phyloP scores from a whole-genome alignment of 2,113 vertebrate genomes.

The Ceyx melanurus region DNA sequence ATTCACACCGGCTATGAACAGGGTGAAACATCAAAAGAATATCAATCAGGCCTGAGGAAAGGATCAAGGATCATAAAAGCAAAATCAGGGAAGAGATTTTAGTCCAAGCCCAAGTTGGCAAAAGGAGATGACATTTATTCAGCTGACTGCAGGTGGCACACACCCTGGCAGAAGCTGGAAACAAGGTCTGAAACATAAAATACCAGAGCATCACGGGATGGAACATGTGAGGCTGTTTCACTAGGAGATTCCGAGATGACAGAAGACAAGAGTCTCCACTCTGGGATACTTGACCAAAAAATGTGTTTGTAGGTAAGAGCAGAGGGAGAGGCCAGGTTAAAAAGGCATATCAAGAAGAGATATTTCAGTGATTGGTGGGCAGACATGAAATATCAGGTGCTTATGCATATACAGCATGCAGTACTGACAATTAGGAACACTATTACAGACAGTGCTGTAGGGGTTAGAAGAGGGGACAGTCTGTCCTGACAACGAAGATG shows the following conservation, averaged over 20 bases:
- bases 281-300: not conserved
- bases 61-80: not conserved
- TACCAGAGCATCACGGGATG: not conserved
- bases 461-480: not conserved
- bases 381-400: not conserved
- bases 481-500: not conserved
- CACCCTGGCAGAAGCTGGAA: not conserved
- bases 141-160: not conserved
- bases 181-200: not conserved
- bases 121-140: not conserved
- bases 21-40: not conserved
- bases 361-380: not conserved
- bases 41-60: not conserved
- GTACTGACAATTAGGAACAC: not conserved
- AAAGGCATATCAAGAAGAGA: not conserved
- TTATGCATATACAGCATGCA: not conserved
- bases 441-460: not conserved
- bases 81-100: not conserved
- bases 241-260: not conserved
- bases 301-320: rapidly evolving
- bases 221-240: not conserved
- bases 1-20: not conserved
- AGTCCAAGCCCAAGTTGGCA: not conserved
- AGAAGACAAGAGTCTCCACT: not conserved
- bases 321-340: not conserved